Evolutionary conservation across 2,888 invertebrate species (phyloP).

Genomic region (Saturnia pavonia): DNA sequence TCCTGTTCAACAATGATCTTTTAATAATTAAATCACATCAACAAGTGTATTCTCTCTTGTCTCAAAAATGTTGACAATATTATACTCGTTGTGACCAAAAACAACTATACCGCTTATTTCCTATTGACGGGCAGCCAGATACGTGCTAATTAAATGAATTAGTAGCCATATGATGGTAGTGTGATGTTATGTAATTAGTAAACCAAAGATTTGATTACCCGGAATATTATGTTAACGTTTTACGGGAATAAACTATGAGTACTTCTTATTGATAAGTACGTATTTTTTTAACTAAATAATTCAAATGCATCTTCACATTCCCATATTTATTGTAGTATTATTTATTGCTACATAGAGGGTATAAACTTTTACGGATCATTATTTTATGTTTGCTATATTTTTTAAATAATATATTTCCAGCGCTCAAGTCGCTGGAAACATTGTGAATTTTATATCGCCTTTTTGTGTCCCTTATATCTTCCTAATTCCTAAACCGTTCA

Average conservation of each 20-base stretch:
- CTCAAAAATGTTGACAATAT: neutral
- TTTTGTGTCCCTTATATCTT: no score
- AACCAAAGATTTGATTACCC: constrained; percentile 22
- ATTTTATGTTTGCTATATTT: neutral
- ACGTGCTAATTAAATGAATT: constrained; percentile 9
- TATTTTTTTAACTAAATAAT: neutral
- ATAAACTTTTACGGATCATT: neutral
- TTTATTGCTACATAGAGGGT: no score
- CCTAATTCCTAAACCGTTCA: no score
- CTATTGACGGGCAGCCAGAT: neutral
- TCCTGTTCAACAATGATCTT: no score
- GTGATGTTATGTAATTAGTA: constrained; percentile 16
- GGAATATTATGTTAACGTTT: constrained; percentile 1
- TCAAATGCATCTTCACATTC: neutral
- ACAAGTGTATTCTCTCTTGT: neutral
- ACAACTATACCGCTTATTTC: neutral
- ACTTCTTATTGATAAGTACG: neutral
- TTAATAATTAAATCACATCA: no score
- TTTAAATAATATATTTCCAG: no score
- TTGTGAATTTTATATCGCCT: no score
- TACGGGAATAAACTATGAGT: neutral
- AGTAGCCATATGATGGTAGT: constrained; percentile 21
- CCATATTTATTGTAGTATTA: neutral
- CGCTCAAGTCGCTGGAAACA: no score
- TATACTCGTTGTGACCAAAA: neutral